Evolutionary conservation across 2,113 vertebrate genomes (phyloP).

Genomic region (Ceyx melanurus): DNA sequence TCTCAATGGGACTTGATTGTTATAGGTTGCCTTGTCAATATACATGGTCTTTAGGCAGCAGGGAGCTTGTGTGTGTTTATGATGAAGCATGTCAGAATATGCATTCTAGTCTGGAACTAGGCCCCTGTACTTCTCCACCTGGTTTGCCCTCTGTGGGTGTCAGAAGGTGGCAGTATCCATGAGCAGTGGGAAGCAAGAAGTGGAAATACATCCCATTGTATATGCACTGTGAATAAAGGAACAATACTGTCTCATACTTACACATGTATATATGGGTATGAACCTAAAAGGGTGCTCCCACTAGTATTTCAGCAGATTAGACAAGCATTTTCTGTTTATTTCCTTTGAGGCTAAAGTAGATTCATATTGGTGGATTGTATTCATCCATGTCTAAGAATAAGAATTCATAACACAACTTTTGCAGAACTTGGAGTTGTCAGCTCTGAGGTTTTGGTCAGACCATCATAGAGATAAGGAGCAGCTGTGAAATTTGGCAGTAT

Average conservation of each 20-base stretch:
- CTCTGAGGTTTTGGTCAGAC: constrained; percentile 5
- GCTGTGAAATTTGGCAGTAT: constrained; percentile 18
- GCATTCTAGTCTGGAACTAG: background rate
- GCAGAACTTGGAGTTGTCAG: background rate
- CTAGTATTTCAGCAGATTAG: background rate
- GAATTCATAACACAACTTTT: background rate
- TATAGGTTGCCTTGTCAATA: background rate
- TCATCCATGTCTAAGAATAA: background rate
- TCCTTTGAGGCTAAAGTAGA: background rate
- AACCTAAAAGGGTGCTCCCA: background rate
- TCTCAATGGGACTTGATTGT: background rate
- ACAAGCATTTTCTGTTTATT: background rate
- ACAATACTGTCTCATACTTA: background rate
- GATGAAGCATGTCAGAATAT: background rate
- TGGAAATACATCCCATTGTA: background rate
- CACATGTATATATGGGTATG: background rate
- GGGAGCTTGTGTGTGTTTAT: background rate
- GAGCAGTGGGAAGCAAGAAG: background rate
- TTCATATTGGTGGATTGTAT: background rate
- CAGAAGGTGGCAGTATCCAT: fast-evolving
- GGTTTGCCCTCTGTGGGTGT: background rate
- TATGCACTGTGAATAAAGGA: background rate
- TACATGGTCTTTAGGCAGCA: background rate
- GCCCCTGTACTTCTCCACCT: background rate
- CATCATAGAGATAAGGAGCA: background rate